Conservation (phyloP, 2,113 vertebrate genomes). For the Apteryx mantelli region DNA sequence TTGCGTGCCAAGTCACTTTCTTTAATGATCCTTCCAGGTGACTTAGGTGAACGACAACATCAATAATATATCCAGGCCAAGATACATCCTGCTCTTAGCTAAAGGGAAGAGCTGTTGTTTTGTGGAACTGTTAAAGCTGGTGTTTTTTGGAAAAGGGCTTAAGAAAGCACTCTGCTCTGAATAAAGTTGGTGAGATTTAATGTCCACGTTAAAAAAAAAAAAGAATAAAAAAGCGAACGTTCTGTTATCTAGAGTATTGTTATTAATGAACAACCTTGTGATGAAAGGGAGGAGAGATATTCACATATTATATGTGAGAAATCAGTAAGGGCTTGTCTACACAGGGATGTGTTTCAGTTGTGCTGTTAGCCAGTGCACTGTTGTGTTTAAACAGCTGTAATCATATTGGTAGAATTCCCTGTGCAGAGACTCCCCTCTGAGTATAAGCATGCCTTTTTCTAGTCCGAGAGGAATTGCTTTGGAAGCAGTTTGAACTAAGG, state of each 20-base stretch:
- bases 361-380: neutral
- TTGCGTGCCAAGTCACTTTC: neutral
- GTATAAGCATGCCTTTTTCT: neutral
- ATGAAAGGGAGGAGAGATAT: neutral
- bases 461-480: neutral
- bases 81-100: neutral
- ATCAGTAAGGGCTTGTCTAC: neutral
- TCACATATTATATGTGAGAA: neutral
- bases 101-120: neutral
- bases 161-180: neutral
- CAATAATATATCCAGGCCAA: neutral
- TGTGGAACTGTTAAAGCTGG: neutral
- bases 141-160: neutral
- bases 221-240: neutral
- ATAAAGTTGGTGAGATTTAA: neutral
- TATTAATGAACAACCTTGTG: neutral
- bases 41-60: neutral
- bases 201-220: neutral
- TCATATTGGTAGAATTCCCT: neutral
- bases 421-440: neutral
- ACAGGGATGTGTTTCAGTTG: neutral
- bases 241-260: neutral
- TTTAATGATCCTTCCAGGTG: neutral
- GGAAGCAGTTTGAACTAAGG: neutral
- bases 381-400: constrained; percentile 31